A percentile compares a stretch with the other conserved stretches of the same genome.
Evolutionary conservation across 2,797 vertebrate species (phyloP).

Genomic region (Scolopax rusticola): DNA sequence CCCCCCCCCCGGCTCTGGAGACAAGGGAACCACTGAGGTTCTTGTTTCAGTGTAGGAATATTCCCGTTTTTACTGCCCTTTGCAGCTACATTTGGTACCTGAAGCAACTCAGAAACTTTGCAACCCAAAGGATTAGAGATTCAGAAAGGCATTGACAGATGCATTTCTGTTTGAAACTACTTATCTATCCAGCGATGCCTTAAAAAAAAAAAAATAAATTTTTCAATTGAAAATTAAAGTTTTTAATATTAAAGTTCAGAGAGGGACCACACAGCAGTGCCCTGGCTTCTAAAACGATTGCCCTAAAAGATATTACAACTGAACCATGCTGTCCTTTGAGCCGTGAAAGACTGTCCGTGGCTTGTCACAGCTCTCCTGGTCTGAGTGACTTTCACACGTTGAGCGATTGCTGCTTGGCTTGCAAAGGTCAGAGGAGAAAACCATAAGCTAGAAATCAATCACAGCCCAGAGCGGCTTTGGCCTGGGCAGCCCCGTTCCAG

Average conservation of each 20-base stretch:
- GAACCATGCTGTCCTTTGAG: neutral
- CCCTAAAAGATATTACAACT: neutral
- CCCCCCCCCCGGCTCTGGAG: neutral
- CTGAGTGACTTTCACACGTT: neutral
- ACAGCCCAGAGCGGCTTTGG: neutral
- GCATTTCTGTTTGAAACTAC: neutral
- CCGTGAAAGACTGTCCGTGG: neutral
- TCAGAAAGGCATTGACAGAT: neutral
- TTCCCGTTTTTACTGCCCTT: neutral
- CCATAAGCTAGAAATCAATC: slow-evolving; percentile 22
- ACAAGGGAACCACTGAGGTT: neutral
- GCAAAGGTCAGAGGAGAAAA: slow-evolving; percentile 37
- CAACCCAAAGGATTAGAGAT: neutral
- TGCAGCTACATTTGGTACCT: neutral
- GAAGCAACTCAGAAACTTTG: neutral
- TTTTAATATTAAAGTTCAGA: neutral
- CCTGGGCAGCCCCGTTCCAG: neutral
- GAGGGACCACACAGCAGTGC: neutral
- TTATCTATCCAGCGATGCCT: neutral
- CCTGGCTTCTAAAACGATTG: neutral
- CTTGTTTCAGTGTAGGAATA: neutral
- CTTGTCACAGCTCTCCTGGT: neutral
- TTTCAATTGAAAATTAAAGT: neutral
- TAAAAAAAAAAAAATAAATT: neutral
- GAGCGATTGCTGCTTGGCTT: neutral